Conservation (phyloP, 2,797 vertebrate species). For the Tokudaia muenninki region DNA sequence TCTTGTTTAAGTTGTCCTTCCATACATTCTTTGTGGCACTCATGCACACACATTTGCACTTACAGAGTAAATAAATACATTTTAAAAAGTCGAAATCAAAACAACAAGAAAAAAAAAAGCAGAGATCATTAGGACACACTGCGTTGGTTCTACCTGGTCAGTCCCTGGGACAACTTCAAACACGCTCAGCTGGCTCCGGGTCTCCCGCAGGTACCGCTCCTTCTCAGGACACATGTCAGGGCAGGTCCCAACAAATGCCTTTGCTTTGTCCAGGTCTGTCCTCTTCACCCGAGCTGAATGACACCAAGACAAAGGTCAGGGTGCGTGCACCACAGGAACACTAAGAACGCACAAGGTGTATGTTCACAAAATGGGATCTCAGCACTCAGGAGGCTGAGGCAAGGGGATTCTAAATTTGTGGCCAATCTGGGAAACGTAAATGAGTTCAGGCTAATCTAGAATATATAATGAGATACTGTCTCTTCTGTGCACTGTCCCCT, state of each 20-base stretch:
- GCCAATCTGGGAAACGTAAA: background rate
- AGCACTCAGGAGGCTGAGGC: background rate
- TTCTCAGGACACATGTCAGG: constrained; percentile 99
- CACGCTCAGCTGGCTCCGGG: constrained; percentile 95
- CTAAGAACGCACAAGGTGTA: background rate
- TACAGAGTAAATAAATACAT: background rate
- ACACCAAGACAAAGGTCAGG: background rate
- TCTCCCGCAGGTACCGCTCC: constrained; percentile 98
- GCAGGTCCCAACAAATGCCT: constrained; percentile 96
- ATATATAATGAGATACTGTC: background rate
- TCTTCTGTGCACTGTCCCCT: background rate
- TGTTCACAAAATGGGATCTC: background rate
- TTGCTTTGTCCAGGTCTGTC: constrained; percentile 94
- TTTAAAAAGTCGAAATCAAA: background rate
- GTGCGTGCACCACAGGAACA: background rate
- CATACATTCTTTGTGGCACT: background rate
- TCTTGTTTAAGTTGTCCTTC: background rate
- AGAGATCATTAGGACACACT: fast-evolving
- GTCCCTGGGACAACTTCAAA: constrained; percentile 94
- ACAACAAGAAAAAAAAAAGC: background rate
- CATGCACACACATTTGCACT: background rate
- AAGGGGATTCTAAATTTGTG: background rate
- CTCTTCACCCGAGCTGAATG: constrained; percentile 93
- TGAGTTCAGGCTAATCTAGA: background rate
- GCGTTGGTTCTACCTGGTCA: constrained; percentile 91